phyloP scores from a whole-genome alignment of 2,113 vertebrate genomes.

The Rattus norvegicus region DNA sequence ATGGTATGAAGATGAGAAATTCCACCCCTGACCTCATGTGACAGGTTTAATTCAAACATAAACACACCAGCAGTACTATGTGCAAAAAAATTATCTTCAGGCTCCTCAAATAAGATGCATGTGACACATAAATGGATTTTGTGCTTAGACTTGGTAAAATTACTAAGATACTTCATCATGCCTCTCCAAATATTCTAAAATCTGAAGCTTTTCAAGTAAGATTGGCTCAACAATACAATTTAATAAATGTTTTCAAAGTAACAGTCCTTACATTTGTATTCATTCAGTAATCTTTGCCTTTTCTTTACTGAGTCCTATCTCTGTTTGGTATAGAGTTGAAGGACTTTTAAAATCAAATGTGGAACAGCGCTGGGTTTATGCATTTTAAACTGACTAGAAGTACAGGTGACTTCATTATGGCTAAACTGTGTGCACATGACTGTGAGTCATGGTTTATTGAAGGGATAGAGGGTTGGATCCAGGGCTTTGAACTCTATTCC shows the following conservation, averaged over 20 bases:
- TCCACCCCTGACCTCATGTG: not conserved
- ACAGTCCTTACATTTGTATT: not conserved
- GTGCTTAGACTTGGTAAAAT: not conserved
- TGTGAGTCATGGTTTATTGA: not conserved
- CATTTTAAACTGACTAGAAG: not conserved
- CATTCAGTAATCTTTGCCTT: not conserved
- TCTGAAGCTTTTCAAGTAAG: not conserved
- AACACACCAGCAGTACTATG: not conserved
- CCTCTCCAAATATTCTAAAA: not conserved
- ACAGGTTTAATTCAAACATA: not conserved
- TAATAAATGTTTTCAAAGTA: not conserved
- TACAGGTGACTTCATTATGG: not conserved
- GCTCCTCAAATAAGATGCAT: not conserved
- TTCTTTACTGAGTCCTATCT: not conserved
- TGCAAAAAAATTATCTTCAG: not conserved
- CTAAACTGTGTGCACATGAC: not conserved
- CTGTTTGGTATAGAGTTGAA: not conserved
- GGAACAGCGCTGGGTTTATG: not conserved
- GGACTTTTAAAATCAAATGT: not conserved
- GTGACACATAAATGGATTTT: not conserved
- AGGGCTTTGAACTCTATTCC: not conserved
- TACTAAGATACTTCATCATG: not conserved
- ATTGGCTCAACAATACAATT: no score
- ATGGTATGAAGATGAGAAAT: not conserved
- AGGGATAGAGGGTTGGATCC: not conserved